Evolutionary conservation across 30 jellyfish, hydroid and myxozoan species (phyloP).

Genomic region (Chrysaora quinquecirrha): DNA sequence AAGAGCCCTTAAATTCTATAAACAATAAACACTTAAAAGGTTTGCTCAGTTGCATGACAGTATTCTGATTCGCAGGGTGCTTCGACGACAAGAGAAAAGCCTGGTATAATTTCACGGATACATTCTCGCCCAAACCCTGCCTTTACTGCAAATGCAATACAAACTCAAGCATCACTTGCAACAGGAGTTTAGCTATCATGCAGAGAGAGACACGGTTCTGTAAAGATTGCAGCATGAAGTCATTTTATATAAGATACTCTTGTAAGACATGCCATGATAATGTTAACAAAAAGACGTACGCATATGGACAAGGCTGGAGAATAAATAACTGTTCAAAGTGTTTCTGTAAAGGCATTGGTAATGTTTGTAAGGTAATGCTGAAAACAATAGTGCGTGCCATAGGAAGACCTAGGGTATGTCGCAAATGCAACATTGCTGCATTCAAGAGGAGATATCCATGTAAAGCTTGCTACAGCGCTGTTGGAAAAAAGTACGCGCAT

Average conservation of each 20-base stretch:
- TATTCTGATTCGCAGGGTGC: too few species aligned
- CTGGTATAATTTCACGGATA: too few species aligned
- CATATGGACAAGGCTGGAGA: background rate
- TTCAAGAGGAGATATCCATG: background rate
- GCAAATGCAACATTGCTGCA: background rate
- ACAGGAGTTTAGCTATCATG: background rate
- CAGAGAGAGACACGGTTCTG: constrained; percentile 5
- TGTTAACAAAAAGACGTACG: background rate
- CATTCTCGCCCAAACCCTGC: background rate
- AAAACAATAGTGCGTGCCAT: background rate
- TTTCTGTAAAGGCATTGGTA: background rate
- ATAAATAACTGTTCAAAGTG: constrained; percentile 10
- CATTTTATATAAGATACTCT: background rate
- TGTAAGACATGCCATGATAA: constrained; percentile 22
- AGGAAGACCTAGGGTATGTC: background rate
- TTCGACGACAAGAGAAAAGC: too few species aligned
- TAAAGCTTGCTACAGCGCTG: background rate
- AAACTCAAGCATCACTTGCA: constrained; percentile 10
- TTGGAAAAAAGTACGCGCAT: background rate
- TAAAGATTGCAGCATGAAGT: constrained; percentile 10
- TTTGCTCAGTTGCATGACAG: too few species aligned
- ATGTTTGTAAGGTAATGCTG: background rate
- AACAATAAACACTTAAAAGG: too few species aligned
- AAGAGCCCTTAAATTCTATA: too few species aligned
- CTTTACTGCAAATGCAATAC: constrained; percentile 8